Base-by-base conservation (phyloP, 1,140 invertebrate species). In the Pogonognathellus flavescens region DNA sequence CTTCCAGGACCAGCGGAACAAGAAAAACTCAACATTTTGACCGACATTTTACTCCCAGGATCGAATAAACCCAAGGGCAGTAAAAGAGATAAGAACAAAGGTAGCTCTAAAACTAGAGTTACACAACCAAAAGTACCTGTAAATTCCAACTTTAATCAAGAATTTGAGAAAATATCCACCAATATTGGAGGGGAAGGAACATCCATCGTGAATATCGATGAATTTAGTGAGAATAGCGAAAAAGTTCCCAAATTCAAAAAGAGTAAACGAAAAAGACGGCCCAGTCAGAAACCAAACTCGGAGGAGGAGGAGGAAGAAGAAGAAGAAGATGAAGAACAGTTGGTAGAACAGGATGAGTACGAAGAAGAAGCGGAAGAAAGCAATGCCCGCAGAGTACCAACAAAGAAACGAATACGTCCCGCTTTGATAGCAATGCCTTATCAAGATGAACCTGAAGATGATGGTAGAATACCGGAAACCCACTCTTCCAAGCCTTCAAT, bases 141-240 rank as follows among this genome's bases (percentile, higher is more conserved):
- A 16, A 81, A 20, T 25, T 25, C 80, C 3, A 55, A 25, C 14
- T 81, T 81, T 22, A 25, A 53, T 25, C 50, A 81, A 13, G 80
- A 81, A 25, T 81, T 81, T 13, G 50, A 53, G 14, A 81, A 81
- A 81, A 59, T 81, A 53, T 53, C 50, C 0, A 53, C 0, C 10
- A 52, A 81, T 18, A 81, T 81, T 13, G 80, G 53, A 18, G 72
- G 41, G 55, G 49, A 76, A 49, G 70, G 41, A 9, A 76, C 70
- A 2, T 9, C 31, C n/a, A 59, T 81, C 3, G 49, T 81, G 4
- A 53, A 81, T 57, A 81, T 81, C 31, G 80, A 81, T 52, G 80
- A 81, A 55, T 81, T 81, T 18, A 57, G 53, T 16, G 80, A 81
- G 25, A 59, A 25, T 25, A 81, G 80, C 52, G 53, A 81, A 0